A percentile compares a stretch with the other conserved stretches of the same genome.
Conservation (phyloP, 2,797 vertebrate genomes). For the Philypnodon macrostomus region DNA sequence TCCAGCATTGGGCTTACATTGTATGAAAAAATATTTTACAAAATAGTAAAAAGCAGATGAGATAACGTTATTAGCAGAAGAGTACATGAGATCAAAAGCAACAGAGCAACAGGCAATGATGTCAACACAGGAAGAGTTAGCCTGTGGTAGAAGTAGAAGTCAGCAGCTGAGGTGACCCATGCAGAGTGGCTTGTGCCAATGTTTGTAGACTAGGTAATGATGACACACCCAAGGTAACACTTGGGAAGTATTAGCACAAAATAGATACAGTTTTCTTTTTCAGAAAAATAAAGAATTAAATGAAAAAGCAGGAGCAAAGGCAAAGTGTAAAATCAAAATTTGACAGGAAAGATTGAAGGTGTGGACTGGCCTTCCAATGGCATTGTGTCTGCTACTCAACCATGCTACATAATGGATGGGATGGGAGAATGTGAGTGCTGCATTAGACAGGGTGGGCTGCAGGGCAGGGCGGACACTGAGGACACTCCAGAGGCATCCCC, state of each 20-base stretch:
- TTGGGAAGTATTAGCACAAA: slow-evolving; percentile 66
- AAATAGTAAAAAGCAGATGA: slow-evolving; percentile 70
- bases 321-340: slow-evolving; percentile 59
- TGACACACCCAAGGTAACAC: slow-evolving; percentile 72
- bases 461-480: slow-evolving; percentile 87
- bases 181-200: slow-evolving; percentile 66
- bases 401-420: slow-evolving; percentile 91
- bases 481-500: slow-evolving; percentile 84
- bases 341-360: slow-evolving; percentile 57
- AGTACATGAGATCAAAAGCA: slow-evolving; percentile 72
- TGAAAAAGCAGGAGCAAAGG: slow-evolving; percentile 56
- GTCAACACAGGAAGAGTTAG: slow-evolving; percentile 62
- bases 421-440: slow-evolving; percentile 89
- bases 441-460: slow-evolving; percentile 88
- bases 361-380: slow-evolving; percentile 80
- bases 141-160: slow-evolving; percentile 56
- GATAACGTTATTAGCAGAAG: slow-evolving; percentile 60
- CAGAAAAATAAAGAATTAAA: slow-evolving; percentile 57
- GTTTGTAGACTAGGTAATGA: slow-evolving; percentile 64
- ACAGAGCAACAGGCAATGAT: slow-evolving; percentile 77
- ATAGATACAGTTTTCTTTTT: slow-evolving; percentile 65
- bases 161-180: slow-evolving; percentile 69
- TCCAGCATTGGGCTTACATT: slow-evolving; percentile 68
- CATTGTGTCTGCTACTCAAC: slow-evolving; percentile 87
- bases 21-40: slow-evolving; percentile 71